Evolutionary conservation across 2,888 invertebrate genomes (phyloP), one percentile per base, ranked within the genome.

Genomic region (Dascillus cervinus): DNA sequence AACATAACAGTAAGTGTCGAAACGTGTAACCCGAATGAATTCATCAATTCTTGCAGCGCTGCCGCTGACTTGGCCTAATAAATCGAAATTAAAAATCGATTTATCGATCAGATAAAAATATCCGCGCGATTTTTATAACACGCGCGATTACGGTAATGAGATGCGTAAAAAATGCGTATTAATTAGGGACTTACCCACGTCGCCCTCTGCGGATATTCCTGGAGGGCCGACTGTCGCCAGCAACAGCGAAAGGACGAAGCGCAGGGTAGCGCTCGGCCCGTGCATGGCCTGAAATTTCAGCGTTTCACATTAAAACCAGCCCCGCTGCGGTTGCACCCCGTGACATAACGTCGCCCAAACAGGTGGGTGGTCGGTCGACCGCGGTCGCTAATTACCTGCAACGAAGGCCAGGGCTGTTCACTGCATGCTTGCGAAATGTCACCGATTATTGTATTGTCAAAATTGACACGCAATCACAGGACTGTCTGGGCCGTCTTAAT

Each of bases 151-250:
- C n/a, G n/a, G n/a, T n/a, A n/a, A n/a, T n/a, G n/a, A n/a, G n/a
- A n/a, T n/a, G n/a, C n/a, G n/a, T n/a, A n/a, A n/a, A n/a, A n/a
- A n/a, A n/a, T n/a, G n/a, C n/a, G n/a, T n/a, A n/a, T n/a, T n/a
- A n/a, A n/a, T n/a, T n/a, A 13, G 11, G 6, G 20, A 64, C 71
- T 71, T 56, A 79, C 80, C 80, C 60, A 80, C 77, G 66, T 78
- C 74, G 40, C 75, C 75, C 61, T 79, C 77, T 53, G 74, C 72
- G 45, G 61, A 60, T 58, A 71, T 69, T 43, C 58, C 60, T 29
- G 61, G 60, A 20, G 60, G 61, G 32, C 58, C 58, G 32, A 56
- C 48, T 32, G 55, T 52, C 27, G 56, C 57, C 32, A 53, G 52
- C 39, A 58, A 42, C 29, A 63, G 52, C 44, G 62, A 49, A 44